Conservation (phyloP, 37 sponge, comb jelly and placozoan genomes). For the Ianthella basta region DNA sequence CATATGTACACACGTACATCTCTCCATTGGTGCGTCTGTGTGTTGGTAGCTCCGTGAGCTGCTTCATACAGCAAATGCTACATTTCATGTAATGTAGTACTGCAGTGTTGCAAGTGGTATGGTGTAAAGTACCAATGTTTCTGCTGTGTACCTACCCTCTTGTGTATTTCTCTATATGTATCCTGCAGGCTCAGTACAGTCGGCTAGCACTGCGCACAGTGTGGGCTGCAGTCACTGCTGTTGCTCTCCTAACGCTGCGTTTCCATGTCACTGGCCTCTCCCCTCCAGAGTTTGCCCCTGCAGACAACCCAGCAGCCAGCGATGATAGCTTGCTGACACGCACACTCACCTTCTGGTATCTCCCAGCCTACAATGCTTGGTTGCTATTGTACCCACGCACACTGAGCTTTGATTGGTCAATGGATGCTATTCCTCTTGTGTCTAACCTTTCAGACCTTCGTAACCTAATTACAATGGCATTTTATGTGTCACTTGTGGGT, state of each 20-base stretch:
- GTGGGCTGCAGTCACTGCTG: background rate
- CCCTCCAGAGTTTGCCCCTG: constrained; percentile 65
- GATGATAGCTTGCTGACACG: constrained; percentile 51
- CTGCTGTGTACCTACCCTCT: background rate
- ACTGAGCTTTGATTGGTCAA: constrained; percentile 95
- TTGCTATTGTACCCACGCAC: constrained; percentile 75
- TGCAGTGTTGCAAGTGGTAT: background rate
- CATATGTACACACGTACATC: background rate
- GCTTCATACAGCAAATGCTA: no score
- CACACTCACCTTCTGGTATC: constrained; percentile 75
- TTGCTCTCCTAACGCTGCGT: background rate
- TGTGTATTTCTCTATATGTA: background rate
- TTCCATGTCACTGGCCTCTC: constrained; percentile 47
- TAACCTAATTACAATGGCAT: constrained; percentile 43
- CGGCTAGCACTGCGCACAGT: background rate
- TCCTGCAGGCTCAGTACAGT: background rate
- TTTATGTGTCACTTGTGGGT: background rate
- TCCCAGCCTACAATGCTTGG: constrained; percentile 71
- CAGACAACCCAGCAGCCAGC: constrained; percentile 92
- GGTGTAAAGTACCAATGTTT: no score
- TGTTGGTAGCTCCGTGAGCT: no score
- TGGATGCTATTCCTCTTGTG: constrained; percentile 82
- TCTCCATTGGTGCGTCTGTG: background rate
- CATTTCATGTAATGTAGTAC: background rate
- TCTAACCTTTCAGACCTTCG: constrained; percentile 50